Conservation (phyloP, 1,140 invertebrate species). For the Drosophila guanche region DNA sequence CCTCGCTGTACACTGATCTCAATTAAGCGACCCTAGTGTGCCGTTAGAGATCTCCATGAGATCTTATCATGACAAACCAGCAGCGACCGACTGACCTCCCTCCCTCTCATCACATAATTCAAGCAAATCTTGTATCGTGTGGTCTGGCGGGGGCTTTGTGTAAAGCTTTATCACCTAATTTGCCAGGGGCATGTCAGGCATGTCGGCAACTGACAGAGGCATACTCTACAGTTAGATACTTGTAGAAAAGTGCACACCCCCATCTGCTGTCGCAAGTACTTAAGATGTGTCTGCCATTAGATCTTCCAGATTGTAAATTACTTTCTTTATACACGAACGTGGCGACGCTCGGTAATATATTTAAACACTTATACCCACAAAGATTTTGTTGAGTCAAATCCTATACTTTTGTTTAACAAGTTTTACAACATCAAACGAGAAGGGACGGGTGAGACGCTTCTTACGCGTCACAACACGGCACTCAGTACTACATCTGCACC, state of each 20-base stretch:
- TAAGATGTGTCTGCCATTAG: conserved; percentile 6
- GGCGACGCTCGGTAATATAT: conserved; percentile 7
- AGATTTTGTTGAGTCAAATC: neutral
- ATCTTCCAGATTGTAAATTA: conserved; percentile 44
- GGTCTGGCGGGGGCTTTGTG: conserved; percentile 36
- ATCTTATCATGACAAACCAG: conserved; percentile 45
- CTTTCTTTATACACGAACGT: conserved; percentile 29
- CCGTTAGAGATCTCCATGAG: conserved; percentile 26
- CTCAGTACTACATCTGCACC: too few relatives aligned
- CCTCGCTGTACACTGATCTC: conserved; percentile 43
- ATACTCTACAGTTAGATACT: conserved; percentile 1
- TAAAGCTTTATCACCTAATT: conserved; percentile 48
- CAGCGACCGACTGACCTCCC: neutral
- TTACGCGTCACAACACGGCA: too few relatives aligned
- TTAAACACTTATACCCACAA: conserved; percentile 26
- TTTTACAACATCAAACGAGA: conserved; percentile 20
- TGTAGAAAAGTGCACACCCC: conserved; percentile 36
- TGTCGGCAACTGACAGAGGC: conserved; percentile 6
- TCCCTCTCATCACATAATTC: conserved; percentile 54
- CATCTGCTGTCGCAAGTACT: conserved; percentile 16
- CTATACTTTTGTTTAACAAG: neutral
- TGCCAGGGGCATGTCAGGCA: conserved; percentile 22
- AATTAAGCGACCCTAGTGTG: conserved; percentile 18
- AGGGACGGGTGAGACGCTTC: too few relatives aligned
- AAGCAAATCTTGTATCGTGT: conserved; percentile 59